Evolutionary conservation across 1,140 invertebrate genomes (phyloP), one percentile per base, ranked within the genome.

Genomic region (Galleria mellonella): DNA sequence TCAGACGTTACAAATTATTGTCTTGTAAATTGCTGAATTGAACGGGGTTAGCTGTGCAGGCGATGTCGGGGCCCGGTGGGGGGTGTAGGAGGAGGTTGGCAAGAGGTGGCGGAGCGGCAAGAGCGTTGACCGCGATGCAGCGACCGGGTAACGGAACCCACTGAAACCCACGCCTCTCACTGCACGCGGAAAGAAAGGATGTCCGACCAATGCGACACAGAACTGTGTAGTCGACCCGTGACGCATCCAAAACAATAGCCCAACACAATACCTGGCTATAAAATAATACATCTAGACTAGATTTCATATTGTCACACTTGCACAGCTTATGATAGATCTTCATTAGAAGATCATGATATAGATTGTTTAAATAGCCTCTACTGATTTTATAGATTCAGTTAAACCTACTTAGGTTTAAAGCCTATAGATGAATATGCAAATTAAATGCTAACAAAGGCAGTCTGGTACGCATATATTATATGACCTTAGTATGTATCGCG

Each of bases 71-170:
- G 17, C 17, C 17, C 6, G 17, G 45, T 31, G 47, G 32, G 49
- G 13, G 38, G 37, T 10, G 43, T 23, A 23, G 41, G 43, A 46
- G 55, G 52, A 45, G 50, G 40, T 35, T 33, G 45, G 46, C 52
- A 51, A 55, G 50, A 63, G 69, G 65, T 71, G 64, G 65, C 63
- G 68, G 58, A 72, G 70, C 72, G 72, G 67, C 57, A 68, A 75
- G 76, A 66, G 65, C 78, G 65, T 61, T 78, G 76, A 76, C 76
- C 76, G 74, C 55, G 45, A 14, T 50, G 60, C 59, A 59, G 50
- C 55, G 55, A 32, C 47, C 40, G 55, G 32, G 51, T 74, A 72
- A 76, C 73, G 72, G 74, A 57, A 66, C 54, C 61, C 52, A 54
- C 69, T 51, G 53, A 44, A 53, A 33, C 64, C 51, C 60, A 47